phyloP scores from a whole-genome alignment of 1,140 invertebrate genomes.

The Brachionus calyciflorus region DNA sequence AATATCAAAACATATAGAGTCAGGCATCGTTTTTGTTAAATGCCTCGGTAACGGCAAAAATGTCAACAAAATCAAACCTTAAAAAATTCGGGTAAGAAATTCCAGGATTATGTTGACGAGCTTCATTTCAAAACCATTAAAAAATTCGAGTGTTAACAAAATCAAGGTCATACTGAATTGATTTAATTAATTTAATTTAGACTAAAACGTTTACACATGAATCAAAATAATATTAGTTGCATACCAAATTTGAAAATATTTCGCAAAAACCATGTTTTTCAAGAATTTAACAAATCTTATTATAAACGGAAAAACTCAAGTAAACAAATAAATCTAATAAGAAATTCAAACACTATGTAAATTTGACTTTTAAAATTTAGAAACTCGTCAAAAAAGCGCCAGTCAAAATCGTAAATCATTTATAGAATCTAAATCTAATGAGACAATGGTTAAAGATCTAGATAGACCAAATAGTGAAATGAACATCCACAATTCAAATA shows the following conservation, averaged over 20 bases:
- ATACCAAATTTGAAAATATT: conserved; percentile 58
- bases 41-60: too few relatives aligned
- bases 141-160: too few relatives aligned
- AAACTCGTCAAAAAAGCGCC: conserved; percentile 4
- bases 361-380: neutral
- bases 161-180: too few relatives aligned
- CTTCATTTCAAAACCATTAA: too few relatives aligned
- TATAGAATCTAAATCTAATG: conserved; percentile 34
- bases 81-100: too few relatives aligned
- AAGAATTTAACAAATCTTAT: conserved; percentile 42
- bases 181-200: conserved; percentile 48
- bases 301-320: conserved; percentile 6
- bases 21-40: too few relatives aligned
- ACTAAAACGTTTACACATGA: conserved; percentile 56
- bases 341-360: too few relatives aligned
- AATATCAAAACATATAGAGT: too few relatives aligned
- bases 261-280: conserved; percentile 50
- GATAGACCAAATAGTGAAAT: conserved; percentile 41
- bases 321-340: too few relatives aligned
- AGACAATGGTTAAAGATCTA: conserved; percentile 37
- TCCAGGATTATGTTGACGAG: too few relatives aligned
- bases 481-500: conserved; percentile 44
- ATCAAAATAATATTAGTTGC: conserved; percentile 56
- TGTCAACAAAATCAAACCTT: too few relatives aligned
- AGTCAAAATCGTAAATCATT: neutral